phyloP scores from a whole-genome alignment of 2,797 vertebrate species.

The Sandelia bainsii region DNA sequence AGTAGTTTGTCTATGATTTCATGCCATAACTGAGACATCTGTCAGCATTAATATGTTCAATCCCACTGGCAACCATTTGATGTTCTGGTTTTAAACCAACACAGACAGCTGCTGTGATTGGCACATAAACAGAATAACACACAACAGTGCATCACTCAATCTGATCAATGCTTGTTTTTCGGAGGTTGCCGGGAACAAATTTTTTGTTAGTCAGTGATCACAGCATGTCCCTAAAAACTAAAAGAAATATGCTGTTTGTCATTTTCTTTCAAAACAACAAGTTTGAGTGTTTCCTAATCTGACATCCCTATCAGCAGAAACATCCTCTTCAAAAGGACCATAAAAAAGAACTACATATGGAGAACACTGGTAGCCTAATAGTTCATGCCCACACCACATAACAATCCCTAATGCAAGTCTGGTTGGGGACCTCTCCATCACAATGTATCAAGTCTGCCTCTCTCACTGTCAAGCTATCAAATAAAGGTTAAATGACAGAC shows the following conservation, averaged over 20 bases:
- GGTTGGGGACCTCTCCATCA: too few species aligned
- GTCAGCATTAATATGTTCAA: slow-evolving; percentile 54
- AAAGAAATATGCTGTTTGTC: slow-evolving; percentile 13
- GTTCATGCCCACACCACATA: too few species aligned
- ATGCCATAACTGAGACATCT: slow-evolving; percentile 48
- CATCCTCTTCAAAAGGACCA: neutral
- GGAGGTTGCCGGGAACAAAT: slow-evolving; percentile 34
- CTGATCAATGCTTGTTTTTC: slow-evolving; percentile 46
- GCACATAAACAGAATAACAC: slow-evolving; percentile 44
- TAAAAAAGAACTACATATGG: too few species aligned
- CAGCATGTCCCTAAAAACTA: slow-evolving; percentile 20
- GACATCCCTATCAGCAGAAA: neutral
- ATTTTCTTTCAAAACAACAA: slow-evolving; percentile 9
- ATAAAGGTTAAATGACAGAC: too few species aligned
- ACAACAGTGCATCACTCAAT: slow-evolving; percentile 46
- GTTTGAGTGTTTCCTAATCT: slow-evolving; percentile 1
- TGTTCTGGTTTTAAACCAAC: slow-evolving; percentile 56
- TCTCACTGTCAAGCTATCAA: too few species aligned
- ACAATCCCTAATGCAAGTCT: neutral
- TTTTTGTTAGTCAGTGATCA: slow-evolving; percentile 24
- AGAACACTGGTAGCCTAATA: too few species aligned
- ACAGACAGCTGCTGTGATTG: slow-evolving; percentile 57
- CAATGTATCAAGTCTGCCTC: too few species aligned
- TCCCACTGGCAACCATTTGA: slow-evolving; percentile 48
- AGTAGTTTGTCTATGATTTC: slow-evolving; percentile 26